A percentile compares a stretch with the other conserved stretches of the same genome.
These are phyloP conservation scores for Macheiramphus alcinus DNA, from an alignment of 2,113 vertebrate species.

Conservation along the genomic window DNA sequence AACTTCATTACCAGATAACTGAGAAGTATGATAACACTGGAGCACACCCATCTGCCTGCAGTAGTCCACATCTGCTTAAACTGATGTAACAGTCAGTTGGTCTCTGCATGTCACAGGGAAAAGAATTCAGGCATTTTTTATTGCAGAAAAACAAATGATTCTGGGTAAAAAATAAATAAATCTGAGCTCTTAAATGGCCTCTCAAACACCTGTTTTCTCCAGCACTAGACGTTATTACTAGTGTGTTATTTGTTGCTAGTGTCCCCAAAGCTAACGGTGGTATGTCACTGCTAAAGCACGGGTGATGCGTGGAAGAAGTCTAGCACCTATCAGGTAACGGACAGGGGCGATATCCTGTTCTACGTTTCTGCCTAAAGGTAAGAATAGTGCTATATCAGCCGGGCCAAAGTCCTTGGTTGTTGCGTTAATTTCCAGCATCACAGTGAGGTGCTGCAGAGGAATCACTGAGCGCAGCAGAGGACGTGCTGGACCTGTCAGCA, in stretches of 20 bases:
- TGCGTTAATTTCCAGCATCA: background rate
- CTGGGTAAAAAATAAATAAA: background rate
- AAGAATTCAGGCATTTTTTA: background rate
- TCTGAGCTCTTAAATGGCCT: background rate
- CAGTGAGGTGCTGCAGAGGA: background rate
- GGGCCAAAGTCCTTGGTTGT: too few species aligned
- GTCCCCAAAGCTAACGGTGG: background rate
- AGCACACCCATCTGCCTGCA: background rate
- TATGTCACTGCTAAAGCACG: fast-evolving
- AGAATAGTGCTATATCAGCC: fast-evolving
- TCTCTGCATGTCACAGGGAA: background rate
- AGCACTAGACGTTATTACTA: fast-evolving
- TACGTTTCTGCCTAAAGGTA: background rate
- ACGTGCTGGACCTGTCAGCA: fast-evolving
- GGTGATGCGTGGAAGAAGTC: background rate
- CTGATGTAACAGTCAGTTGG: background rate
- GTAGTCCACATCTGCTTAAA: fast-evolving
- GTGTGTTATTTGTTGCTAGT: background rate
- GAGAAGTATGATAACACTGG: background rate
- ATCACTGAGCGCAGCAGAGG: fast-evolving
- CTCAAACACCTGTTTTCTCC: background rate
- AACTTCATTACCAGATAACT: background rate
- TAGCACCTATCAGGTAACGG: background rate
- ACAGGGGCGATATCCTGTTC: background rate
- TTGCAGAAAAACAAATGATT: background rate